Evolutionary conservation across 2,113 vertebrate species (phyloP).

Genomic region (Gobio gobio): DNA sequence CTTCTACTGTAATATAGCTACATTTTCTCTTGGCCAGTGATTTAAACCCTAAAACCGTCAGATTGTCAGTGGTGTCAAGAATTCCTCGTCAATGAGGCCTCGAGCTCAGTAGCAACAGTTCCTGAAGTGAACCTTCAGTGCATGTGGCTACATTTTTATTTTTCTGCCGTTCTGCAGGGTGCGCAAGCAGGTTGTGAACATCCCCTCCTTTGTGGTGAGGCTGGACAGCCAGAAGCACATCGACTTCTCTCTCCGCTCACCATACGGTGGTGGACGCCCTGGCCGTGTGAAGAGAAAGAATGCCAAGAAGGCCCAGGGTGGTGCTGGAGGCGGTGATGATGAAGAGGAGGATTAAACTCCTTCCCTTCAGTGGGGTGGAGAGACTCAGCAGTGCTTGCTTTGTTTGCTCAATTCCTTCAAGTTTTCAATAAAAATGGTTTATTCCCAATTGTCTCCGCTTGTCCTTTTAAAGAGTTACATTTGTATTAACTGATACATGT

Average conservation of each 20-base stretch:
- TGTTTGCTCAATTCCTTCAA: constrained; percentile 47
- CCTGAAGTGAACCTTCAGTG: no score
- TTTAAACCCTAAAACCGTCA: constrained; percentile 51
- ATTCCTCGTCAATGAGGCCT: constrained; percentile 74
- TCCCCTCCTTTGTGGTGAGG: constrained; percentile 92
- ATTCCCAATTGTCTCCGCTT: neutral
- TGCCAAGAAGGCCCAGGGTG: constrained; percentile 91
- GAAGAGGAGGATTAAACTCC: constrained; percentile 88
- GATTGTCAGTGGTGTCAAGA: constrained; percentile 67
- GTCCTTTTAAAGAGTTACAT: neutral
- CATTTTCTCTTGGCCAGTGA: constrained; percentile 56
- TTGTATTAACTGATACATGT: neutral
- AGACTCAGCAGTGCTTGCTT: neutral
- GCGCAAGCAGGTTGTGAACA: constrained; percentile 94
- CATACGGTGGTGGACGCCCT: constrained; percentile 88
- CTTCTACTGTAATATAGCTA: neutral
- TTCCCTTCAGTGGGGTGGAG: neutral
- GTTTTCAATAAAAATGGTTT: constrained; percentile 70
- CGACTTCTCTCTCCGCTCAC: constrained; percentile 91
- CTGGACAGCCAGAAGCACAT: constrained; percentile 96
- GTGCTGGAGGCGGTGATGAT: constrained; percentile 84
- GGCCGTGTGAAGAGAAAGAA: constrained; percentile 94
- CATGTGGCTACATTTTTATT: neutral
- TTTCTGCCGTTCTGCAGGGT: constrained; percentile 73
- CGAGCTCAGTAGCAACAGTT: neutral